phyloP scores from a whole-genome alignment of 2,113 vertebrate species.

The Mesitornis unicolor region DNA sequence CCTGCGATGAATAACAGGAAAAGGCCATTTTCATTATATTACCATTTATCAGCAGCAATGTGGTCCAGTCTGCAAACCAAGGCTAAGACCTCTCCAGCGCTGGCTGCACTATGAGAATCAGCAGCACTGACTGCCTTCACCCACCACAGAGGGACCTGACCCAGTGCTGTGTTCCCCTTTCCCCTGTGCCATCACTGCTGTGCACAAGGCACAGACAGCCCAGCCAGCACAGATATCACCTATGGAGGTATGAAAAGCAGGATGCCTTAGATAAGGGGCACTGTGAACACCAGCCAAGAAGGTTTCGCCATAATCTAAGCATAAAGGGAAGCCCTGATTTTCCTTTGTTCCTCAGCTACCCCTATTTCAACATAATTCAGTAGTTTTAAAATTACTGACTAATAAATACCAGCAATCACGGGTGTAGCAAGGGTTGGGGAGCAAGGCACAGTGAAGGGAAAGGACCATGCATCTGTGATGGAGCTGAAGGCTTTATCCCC shows the following conservation, averaged over 20 bases:
- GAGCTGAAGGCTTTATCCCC: neutral
- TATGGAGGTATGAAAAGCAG: neutral
- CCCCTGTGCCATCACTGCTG: fast-evolving
- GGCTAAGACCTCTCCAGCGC: fast-evolving
- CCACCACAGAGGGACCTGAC: fast-evolving
- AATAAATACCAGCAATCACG: neutral
- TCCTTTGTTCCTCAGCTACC: neutral
- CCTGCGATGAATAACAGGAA: fast-evolving
- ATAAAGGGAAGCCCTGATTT: too few species aligned
- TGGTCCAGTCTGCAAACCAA: neutral
- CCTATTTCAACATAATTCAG: neutral
- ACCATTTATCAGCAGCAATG: neutral
- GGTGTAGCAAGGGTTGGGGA: neutral
- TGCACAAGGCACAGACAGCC: neutral
- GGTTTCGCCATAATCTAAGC: neutral
- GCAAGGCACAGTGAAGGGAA: fast-evolving
- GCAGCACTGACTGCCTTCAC: fast-evolving
- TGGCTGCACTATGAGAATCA: fast-evolving
- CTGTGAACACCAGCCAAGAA: fast-evolving
- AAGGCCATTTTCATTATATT: neutral
- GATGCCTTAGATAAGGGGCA: neutral
- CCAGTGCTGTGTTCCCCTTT: neutral
- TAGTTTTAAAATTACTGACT: neutral
- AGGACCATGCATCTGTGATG: fast-evolving
- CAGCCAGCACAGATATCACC: neutral